Evolutionary conservation across 2,797 vertebrate species (phyloP).

Genomic region (Pantherophis vulpinus): DNA sequence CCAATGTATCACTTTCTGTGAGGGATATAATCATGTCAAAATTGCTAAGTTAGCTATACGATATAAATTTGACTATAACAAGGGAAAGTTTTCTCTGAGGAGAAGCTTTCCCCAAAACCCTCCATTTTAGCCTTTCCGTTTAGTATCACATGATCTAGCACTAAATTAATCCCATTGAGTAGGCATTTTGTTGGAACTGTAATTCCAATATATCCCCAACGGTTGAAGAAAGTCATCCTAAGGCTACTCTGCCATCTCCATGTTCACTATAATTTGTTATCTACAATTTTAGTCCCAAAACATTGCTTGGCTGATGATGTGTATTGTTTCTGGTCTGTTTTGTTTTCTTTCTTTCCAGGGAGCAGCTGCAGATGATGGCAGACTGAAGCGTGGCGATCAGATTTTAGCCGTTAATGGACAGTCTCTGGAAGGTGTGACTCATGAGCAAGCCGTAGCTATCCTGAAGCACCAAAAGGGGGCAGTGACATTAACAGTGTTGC

Average conservation of each 20-base stretch:
- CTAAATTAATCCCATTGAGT: neutral
- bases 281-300: neutral
- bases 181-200: neutral
- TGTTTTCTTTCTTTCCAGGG: conserved; percentile 72
- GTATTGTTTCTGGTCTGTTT: conserved; percentile 41
- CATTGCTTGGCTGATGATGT: neutral
- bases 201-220: neutral
- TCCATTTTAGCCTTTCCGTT: neutral
- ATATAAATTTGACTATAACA: neutral
- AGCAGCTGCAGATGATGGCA: conserved; percentile 85
- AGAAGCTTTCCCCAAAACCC: neutral
- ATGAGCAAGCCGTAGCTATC: conserved; percentile 88
- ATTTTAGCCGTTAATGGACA: conserved; percentile 88
- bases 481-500: conserved; percentile 82
- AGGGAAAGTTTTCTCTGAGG: neutral
- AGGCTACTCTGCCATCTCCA: neutral
- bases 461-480: conserved; percentile 86
- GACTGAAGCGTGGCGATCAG: conserved; percentile 90
- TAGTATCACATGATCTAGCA: neutral
- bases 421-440: conserved; percentile 84
- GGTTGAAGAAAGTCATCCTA: neutral
- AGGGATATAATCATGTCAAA: neutral
- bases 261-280: neutral
- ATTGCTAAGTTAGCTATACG: neutral
- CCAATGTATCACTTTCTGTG: neutral